Conservation (phyloP, 2,888 invertebrate species). For the Unio delphinus region DNA sequence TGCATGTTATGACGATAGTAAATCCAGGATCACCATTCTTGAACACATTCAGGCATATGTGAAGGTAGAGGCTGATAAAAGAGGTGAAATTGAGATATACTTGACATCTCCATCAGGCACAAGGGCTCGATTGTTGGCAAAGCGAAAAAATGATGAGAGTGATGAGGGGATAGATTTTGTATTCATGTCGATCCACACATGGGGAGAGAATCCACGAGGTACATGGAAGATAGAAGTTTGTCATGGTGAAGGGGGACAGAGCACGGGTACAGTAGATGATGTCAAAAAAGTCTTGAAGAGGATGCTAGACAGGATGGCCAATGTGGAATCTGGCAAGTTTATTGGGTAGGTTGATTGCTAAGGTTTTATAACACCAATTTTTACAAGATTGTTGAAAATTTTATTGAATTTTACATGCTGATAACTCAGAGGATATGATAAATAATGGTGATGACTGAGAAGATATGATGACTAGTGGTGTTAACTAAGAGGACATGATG, state of each 20-base stretch:
- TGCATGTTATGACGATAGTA: constrained; percentile 37
- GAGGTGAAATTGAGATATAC: constrained; percentile 62
- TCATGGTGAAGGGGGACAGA: constrained; percentile 7
- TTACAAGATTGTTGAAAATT: too few relatives aligned
- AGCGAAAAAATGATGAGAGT: constrained; percentile 49
- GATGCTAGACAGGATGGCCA: too few relatives aligned
- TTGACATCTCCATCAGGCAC: constrained; percentile 63
- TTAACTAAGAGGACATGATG: too few relatives aligned
- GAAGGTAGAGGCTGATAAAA: constrained; percentile 40
- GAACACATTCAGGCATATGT: constrained; percentile 66
- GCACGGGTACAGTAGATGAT: constrained; percentile 5
- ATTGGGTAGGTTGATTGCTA: not conserved
- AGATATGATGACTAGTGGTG: too few relatives aligned
- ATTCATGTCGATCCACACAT: constrained; percentile 68
- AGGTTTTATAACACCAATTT: not conserved
- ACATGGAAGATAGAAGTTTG: constrained; percentile 60
- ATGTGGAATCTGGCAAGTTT: too few relatives aligned
- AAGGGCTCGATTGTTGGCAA: constrained; percentile 57
- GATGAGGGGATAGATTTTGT: constrained; percentile 57
- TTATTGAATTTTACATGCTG: too few relatives aligned
- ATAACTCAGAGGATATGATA: too few relatives aligned
- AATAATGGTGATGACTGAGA: too few relatives aligned
- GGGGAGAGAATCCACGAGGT: constrained; percentile 66
- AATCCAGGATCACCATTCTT: constrained; percentile 43
- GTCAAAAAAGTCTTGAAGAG: not conserved